Evolutionary conservation across 2,888 invertebrate species (phyloP), one percentile per base, ranked within the genome.

Genomic region (Tridacna crocea): DNA sequence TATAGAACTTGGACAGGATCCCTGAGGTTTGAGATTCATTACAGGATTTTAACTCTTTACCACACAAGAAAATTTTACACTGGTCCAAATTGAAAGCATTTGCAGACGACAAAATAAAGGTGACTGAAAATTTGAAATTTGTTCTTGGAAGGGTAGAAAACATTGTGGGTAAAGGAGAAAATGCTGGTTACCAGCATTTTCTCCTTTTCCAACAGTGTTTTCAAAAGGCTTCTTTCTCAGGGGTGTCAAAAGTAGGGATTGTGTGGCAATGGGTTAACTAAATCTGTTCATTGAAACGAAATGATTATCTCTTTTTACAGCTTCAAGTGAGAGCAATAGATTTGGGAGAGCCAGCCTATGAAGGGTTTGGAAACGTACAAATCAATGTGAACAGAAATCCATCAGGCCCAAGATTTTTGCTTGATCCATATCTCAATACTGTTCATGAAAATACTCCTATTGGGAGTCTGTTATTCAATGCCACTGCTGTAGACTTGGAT

Each of bases 351-450:
- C 90, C 91, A 22, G 76, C 74, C 6, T 89, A 88, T 24, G 66
- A 81, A n/a, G 79, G 87, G 24, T 87, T 77, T 61, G 92, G 91
- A 36, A 83, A 76, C 60, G 91, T 93, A 10, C 84, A 80, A 0
- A 85, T 94, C 6, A 70, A 72, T 36, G 92, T 94, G 4, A 84
- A 58, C 2, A 88, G 92, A 22, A 94, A 94, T 79, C 89, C 87
- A 17, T 77, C 65, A 60, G 77, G 77, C 19, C 90, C 90, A 4
- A 6, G 12, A 2, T 89, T 89, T 70, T 19, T 75, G 12, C 4
- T 63, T 22, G 66, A 77, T n/a, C 83, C 83, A 12, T 82, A 80
- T 60, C 12, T 13, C 36, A 76, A 63, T 17, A 22, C 46, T 24
- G 26, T 86, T 0, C 86, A 86, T 70, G 86, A 86, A 48, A 76